Evolutionary conservation across 2,888 invertebrate species (phyloP).

Genomic region (Cylindroiulus punctatus): DNA sequence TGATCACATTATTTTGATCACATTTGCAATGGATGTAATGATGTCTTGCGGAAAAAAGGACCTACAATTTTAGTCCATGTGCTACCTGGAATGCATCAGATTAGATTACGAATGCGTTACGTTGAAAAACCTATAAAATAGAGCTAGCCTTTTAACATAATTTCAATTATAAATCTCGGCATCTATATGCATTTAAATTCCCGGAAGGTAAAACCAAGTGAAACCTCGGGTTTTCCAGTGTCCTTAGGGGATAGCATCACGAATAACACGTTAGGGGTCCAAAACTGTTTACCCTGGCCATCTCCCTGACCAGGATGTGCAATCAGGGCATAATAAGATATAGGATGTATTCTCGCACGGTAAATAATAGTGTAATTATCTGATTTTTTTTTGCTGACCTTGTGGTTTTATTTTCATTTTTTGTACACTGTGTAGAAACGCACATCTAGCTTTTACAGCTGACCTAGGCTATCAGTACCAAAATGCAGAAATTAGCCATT

Average conservation of each 20-base stretch:
- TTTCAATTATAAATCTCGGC: background rate
- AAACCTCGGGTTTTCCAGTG: conserved; percentile 13
- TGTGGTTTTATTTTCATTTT: conserved; percentile 26
- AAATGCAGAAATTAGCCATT: background rate
- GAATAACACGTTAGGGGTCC: conserved; percentile 41
- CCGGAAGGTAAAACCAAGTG: background rate
- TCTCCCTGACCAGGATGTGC: conserved; percentile 8
- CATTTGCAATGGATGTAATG: too few species aligned
- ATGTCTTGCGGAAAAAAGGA: too few species aligned
- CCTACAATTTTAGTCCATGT: too few species aligned
- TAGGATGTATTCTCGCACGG: conserved; percentile 21
- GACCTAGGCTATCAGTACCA: conserved; percentile 21
- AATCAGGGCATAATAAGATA: background rate
- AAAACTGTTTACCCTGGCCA: background rate
- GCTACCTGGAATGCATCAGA: background rate
- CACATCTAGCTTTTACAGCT: background rate
- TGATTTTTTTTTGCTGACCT: conserved; percentile 26
- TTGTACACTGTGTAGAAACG: background rate
- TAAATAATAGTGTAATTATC: conserved; percentile 32
- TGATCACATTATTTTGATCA: too few species aligned
- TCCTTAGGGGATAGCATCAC: conserved; percentile 15
- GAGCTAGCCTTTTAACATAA: background rate
- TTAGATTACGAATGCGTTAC: background rate
- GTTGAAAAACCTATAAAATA: background rate
- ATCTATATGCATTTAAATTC: background rate